Evolutionary conservation across 2,888 invertebrate genomes (phyloP).

Genomic region (Sepiola atlantica): DNA sequence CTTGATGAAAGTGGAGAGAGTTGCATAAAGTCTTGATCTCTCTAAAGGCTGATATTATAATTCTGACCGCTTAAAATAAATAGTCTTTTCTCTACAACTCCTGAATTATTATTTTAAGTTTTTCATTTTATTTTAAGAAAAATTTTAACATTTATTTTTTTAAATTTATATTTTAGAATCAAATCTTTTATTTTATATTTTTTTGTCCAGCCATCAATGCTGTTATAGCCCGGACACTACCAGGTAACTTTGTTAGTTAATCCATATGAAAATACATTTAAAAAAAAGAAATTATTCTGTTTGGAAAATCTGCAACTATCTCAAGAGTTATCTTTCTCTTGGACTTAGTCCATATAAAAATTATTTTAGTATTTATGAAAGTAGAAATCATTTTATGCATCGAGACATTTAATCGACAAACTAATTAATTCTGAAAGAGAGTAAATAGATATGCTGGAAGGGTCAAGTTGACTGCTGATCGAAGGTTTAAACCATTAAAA

Average conservation of each 20-base stretch:
- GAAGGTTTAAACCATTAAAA: background rate
- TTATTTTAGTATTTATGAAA: constrained; percentile 11
- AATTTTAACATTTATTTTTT: background rate
- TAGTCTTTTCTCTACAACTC: background rate
- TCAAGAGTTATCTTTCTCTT: background rate
- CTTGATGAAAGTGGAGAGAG: background rate
- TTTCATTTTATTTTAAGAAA: background rate
- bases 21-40: background rate
- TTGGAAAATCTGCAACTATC: background rate
- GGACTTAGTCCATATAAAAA: background rate
- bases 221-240: background rate
- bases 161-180: background rate
- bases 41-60: background rate
- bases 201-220: background rate
- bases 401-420: too few relatives aligned
- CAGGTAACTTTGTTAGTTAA: background rate
- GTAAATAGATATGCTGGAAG: background rate
- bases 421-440: too few relatives aligned
- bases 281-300: background rate
- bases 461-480: background rate
- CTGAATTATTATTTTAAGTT: background rate
- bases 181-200: background rate
- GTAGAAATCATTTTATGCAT: background rate
- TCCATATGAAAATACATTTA: background rate
- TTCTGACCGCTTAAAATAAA: background rate